A percentile compares a stretch with the other conserved stretches of the same genome.
Evolutionary conservation across 1,140 invertebrate genomes (phyloP).

Genomic region (Drosophila virilis): DNA sequence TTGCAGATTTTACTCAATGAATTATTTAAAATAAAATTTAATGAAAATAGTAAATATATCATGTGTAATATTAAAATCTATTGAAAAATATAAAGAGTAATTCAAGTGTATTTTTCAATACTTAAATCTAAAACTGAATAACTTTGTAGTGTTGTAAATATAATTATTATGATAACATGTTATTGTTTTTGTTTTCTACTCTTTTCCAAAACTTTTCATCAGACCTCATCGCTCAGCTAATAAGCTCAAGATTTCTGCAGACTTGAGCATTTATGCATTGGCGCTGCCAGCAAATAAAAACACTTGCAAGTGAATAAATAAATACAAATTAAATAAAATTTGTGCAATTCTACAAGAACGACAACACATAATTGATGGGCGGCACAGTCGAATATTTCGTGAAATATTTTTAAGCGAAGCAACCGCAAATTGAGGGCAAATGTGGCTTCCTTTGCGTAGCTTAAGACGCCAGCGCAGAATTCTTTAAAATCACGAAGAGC

Average conservation of each 20-base stretch:
- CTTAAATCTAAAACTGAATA: background rate
- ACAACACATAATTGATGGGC: slow-evolving; percentile 58
- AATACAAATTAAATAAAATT: slow-evolving; percentile 75
- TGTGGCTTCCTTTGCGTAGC: background rate
- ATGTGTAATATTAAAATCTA: background rate
- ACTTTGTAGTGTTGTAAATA: no score
- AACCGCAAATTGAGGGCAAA: slow-evolving; percentile 9
- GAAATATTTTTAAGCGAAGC: slow-evolving; percentile 7
- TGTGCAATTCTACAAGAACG: slow-evolving; percentile 50
- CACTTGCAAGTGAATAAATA: slow-evolving; percentile 64
- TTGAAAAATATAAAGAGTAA: background rate
- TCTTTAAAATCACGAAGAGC: slow-evolving; percentile 12
- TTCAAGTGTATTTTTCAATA: background rate
- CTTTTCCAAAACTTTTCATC: background rate
- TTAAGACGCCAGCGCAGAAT: background rate
- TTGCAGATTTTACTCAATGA: background rate
- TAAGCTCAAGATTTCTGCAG: background rate
- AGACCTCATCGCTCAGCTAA: background rate
- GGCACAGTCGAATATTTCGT: background rate
- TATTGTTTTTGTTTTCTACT: background rate
- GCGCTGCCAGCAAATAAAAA: slow-evolving; percentile 12
- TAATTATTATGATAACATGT: background rate
- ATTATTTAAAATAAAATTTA: no score
- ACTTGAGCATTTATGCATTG: slow-evolving; percentile 45
- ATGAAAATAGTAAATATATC: background rate